Percentiles rank a stretch among this genome's conserved stretches.
phyloP scores from a whole-genome alignment of 2,797 vertebrate genomes.

The Oceanodroma leucorhoa region DNA sequence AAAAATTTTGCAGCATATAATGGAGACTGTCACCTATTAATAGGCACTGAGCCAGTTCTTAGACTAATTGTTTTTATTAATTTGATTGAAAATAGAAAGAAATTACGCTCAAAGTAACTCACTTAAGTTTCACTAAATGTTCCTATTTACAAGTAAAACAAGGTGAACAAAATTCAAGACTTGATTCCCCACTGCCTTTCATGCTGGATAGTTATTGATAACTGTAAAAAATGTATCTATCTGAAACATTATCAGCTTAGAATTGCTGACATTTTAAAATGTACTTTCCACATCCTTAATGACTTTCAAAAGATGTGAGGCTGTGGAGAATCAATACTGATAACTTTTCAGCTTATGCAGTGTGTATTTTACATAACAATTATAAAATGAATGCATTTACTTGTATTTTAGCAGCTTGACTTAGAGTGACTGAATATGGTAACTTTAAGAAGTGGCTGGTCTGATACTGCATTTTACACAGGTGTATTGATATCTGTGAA shows the following conservation, averaged over 20 bases:
- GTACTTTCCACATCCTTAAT: neutral
- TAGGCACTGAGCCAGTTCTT: neutral
- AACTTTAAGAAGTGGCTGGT: slow-evolving; percentile 17
- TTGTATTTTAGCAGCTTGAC: slow-evolving; percentile 3
- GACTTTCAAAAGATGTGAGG: neutral
- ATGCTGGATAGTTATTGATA: neutral
- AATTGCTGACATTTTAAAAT: neutral
- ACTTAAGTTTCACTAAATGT: neutral
- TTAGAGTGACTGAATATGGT: neutral
- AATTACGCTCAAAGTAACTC: neutral
- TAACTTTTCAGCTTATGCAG: neutral
- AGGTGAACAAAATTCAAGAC: neutral
- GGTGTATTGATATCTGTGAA: slow-evolving; percentile 24
- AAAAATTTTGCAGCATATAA: neutral
- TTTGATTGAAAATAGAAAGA: neutral
- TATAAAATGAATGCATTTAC: neutral
- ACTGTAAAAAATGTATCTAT: neutral
- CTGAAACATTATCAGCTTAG: neutral
- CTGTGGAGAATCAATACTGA: neutral
- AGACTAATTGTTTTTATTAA: neutral
- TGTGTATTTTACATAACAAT: neutral
- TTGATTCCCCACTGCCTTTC: neutral
- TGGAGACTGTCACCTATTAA: neutral
- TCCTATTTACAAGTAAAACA: neutral
- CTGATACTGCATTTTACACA: slow-evolving; percentile 6